Evolutionary conservation across 2,113 vertebrate genomes (phyloP), one percentile per base, ranked within the genome.

Genomic region (Pseudorhombus dupliciocellatus): DNA sequence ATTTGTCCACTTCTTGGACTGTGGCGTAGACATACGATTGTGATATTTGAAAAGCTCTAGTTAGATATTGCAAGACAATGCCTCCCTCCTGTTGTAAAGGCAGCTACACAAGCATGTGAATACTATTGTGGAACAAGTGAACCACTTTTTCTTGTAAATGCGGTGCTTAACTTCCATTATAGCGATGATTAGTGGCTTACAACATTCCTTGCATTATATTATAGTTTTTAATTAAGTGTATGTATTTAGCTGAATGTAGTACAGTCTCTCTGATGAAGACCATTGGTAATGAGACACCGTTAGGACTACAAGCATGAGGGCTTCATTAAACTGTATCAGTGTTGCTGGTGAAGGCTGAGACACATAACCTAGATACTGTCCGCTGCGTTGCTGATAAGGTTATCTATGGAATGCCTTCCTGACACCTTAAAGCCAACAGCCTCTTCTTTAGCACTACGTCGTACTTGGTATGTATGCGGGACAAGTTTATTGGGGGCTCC

Each of bases 401-500:
- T 77, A 79, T 84, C 84, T 65, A 28, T 58, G 11, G 64, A 58
- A 66, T 5, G 15, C 53, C 53, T 66, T 70, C 66, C 54, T 30
- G 42, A 7, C 0, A 62, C 56, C 42, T 66, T 61, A 37, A 9
- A 56, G 53, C 30, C 48, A 57, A 44, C 76, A 53, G 52, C 76
- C 55, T 66, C 50, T 69, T 77, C 70, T 66, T 84, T 85, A 86
- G 79, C 66, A 22, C 63, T 37, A 26, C 53, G 30, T 18, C n/a
- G 28, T 40, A 70, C 59, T 84, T 84, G 75, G 84, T 83, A 81
- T 84, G 74, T 84, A 80, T 77, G 82, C 81, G 73, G 69, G 69
- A 84, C 70, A 55, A 84, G 75, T 69, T 84, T 84, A 91, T 86
- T 84, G 75, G 66, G 30, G 78, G 77, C 84, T 84, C 81, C 87